Base-by-base conservation (phyloP, 2,888 invertebrate genomes). In the Brassicogethes aeneus region DNA sequence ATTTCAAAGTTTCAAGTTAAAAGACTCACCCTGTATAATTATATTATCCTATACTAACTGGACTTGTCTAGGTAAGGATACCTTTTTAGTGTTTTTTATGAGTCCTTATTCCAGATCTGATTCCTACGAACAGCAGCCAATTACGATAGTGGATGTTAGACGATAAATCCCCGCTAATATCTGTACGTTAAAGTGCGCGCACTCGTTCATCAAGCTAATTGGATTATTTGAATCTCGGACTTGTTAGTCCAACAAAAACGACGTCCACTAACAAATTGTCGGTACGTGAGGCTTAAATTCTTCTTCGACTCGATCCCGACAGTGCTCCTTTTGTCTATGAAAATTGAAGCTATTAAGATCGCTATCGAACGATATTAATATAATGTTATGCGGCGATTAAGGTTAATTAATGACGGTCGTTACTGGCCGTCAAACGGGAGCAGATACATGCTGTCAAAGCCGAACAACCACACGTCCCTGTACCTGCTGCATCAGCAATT, bases 181-280 rank as follows among this genome's bases (percentile, higher is more conserved):
- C 23, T 23, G 23, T 23, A 10, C 23, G 5, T 23, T 23, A 23
- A 5, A 23, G 23, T 7, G 10, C 23, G 23, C 10, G 10, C 23
- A 10, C 10, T 23, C 23, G 43, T 50, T 55, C 50, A 53, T 55
- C 52, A 53, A 43, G 45, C 45, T 56, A 56, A 56, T 54, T 56
- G 56, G 54, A 56, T 56, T 56, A 56, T 52, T 53, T 55, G 55
- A 48, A 52, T 55, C 47, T 49, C 46, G 44, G 43, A 40, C 48
- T 47, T 49, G 45, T 41, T 43, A 45, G 41, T 36, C 42, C 42
- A 10, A 32, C 32, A 32, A 32, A 32, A 32, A 32, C 32, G 12
- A 32, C 32, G 3, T 8, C 32, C 12, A 3, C 12, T 32, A 32
- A 32, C 32, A 32, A 32, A 32, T 32, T 32, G 13, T 13, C 32